Base-by-base conservation (phyloP, 2,888 invertebrate genomes). In the Barypeithes pellucidus region DNA sequence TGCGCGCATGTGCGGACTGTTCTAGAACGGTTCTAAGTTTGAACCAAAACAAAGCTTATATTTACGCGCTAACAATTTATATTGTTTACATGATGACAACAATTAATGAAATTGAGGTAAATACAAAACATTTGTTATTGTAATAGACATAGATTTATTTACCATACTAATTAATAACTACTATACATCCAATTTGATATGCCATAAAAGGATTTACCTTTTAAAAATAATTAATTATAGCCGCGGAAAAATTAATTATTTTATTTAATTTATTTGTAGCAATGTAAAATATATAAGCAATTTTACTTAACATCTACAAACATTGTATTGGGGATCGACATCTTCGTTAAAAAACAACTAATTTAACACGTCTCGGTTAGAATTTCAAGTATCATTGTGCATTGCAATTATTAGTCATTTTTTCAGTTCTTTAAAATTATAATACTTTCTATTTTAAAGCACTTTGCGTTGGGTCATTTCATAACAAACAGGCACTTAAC, bases 101-200 rank as follows among this genome's bases (percentile, higher is more conserved):
- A 75, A 72, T 75, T 75, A 72, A 72, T 75, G 67, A 59, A 75
- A 72, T 68, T 72, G 67, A 67, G 68, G 75, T 75, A 75, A 75
- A 75, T 72, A 61, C 60, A 68, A 65, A 61, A 67, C 62, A 68
- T 72, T 65, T 67, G 60, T 71, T 67, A 74, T 67, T 65, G 61
- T 62, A 36, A 16, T 43, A 59, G 47, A 52, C 57, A 72, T 41
- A 68, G 41, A 67, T 74, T 67, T 71, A 74, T 74, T 71, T 74
- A 67, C 62, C 67, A 33, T 57, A 36, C 50, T 67, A 61, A 68
- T 68, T 68, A 68, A 68, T 68, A 24, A 43, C 5, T 57, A n/a
- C n/a, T n/a, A n/a, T n/a, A 33, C 18, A 33, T 33, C 18, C 33
- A 29, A 33, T 29, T 57, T 14, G 33, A 29, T 33, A 33, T 57